Evolutionary conservation across 53 echinoderm and acorn worm species (phyloP), one percentile per base, ranked within the genome.

Genomic region (Paracentrotus lividus): DNA sequence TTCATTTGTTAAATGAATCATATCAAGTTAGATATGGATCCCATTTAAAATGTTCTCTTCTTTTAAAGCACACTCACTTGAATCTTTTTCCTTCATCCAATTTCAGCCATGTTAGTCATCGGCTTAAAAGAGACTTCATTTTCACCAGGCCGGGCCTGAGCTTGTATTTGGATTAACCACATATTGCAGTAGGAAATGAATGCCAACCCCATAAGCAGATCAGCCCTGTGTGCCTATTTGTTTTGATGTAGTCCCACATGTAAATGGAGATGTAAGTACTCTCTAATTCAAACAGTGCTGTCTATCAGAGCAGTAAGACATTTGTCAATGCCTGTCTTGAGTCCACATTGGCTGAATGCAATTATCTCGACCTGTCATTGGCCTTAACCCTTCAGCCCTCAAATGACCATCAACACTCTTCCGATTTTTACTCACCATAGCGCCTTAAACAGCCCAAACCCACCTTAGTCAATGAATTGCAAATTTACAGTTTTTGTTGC

Each of bases 231-330:
- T 36, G 72, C 27, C 72, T 72, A 72, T 72, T 38, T 72, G 72
- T 72, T 72, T 40, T 27, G 72, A 36, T 72, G 72, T 72, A 72
- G 72, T 72, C 72, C 72, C 40, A 72, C 72, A 72, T 72, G 72
- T 72, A 72, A 72, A 72, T 72, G 36, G 72, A 72, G 72, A 72
- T 7, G 72, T 40, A 72, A 72, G 72, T 72, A 72, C 72, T 72
- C 72, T 72, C 36, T 40, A 20, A 32, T 72, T 72, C 72, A 72
- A 72, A 72, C 72, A 72, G 9, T 72, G 36, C 72, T 72, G 72
- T 72, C 72, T 72, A 38, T 72, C 72, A 72, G 72, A 72, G 3
- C 5, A 72, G 36, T 18, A 40, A 16, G 36, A 69, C 72, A 40
- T 40, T 61, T 72, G 40, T 72, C 72, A 72, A 15, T 72, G 72